Base-by-base conservation (phyloP, 2,797 vertebrate genomes). In the Myotis myotis region DNA sequence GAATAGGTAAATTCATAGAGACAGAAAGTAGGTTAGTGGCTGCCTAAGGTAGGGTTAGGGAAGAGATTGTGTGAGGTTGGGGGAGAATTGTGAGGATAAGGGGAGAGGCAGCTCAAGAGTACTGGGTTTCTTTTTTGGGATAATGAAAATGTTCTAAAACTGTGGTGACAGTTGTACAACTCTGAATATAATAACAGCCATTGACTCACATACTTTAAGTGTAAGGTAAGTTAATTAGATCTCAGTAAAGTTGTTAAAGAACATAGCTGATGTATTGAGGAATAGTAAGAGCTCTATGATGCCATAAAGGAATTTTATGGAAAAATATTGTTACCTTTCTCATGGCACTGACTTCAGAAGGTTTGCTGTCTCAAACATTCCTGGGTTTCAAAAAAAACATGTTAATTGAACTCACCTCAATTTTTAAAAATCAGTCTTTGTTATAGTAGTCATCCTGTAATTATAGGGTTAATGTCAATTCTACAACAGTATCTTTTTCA, bases 101-200 rank as follows among this genome's bases (percentile, higher is more conserved):
- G 60, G 62, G 64, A 78, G 11, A 66, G 79, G 57, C 47, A 78
- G 17, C n/a, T 82, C n/a, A 93, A 55, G 22, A 30, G 11, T 30
- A 16, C 13, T 87, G 51, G 38, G 49, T 15, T 55, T 71, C 70
- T 71, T 78, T 53, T 55, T 11, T 20, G 30, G 41, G 17, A 12
- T 92, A 71, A 81, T 76, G n/a, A 86, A 86, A 82, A 44, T 72
- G 41, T 51, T 90, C 76, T 90, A 30, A 68, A 60, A 51, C 74
- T 79, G 66, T 83, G 36, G 5, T 44, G 75, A 68, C 20, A 78
- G 22, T 81, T 71, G 41, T 23, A 51, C 44, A 86, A n/a, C 51
- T 95, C 71, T n/a, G 38, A 86, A 53, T 85, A 30, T 75, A 70
- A 20, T 53, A 33, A 68, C 60, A 70, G 4, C 25, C 68, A 75